Evolutionary conservation across 2,113 vertebrate species (phyloP).

Genomic region (Sphyrna mokarran): DNA sequence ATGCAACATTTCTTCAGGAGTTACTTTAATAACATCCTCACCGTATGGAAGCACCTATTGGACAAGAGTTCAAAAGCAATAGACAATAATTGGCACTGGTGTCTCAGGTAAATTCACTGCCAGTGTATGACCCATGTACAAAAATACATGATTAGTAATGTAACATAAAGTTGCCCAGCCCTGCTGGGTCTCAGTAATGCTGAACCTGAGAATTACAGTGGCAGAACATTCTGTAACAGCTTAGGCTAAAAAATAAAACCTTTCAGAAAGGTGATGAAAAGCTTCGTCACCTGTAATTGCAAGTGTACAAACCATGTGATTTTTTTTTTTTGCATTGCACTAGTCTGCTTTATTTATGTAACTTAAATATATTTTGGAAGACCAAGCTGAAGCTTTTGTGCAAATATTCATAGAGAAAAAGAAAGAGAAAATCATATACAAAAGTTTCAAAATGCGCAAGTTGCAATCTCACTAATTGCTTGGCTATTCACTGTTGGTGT

Average conservation of each 20-base stretch:
- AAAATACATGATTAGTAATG: slow-evolving; percentile 6
- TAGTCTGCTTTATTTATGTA: neutral
- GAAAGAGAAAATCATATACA: neutral
- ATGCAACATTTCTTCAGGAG: no score
- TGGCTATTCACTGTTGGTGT: neutral
- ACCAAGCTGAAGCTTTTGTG: neutral
- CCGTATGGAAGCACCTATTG: neutral
- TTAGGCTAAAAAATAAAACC: neutral
- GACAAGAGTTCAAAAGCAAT: neutral
- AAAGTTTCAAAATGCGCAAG: no score
- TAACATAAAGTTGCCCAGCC: neutral
- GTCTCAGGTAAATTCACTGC: neutral
- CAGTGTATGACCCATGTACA: neutral
- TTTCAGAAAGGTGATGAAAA: neutral
- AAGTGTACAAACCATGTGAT: neutral
- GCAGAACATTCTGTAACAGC: slow-evolving; percentile 4
- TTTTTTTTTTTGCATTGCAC: neutral
- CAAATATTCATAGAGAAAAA: neutral
- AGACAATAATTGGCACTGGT: neutral
- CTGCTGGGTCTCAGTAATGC: neutral
- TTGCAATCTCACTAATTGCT: neutral
- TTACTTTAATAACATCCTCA: neutral
- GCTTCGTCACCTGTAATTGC: neutral
- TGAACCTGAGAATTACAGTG: slow-evolving; percentile 22
- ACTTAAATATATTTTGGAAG: neutral